Conservation (phyloP, 2,888 invertebrate species). For the Thymelicus sylvestris region DNA sequence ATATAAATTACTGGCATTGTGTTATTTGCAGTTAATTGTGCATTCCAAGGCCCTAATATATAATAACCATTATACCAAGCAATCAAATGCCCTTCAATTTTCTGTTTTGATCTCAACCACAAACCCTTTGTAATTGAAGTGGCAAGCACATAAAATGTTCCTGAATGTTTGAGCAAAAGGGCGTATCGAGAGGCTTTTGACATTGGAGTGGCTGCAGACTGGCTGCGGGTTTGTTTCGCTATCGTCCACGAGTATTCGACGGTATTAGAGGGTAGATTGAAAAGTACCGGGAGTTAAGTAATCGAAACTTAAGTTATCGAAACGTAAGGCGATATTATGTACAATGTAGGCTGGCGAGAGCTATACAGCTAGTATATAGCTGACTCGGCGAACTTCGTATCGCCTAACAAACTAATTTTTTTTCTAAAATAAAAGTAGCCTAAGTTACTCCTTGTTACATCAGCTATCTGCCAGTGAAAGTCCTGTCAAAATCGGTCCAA, state of each 20-base stretch:
- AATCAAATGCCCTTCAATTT: neutral
- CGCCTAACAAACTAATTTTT: too few species aligned
- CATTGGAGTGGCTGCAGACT: slow-evolving; percentile 24
- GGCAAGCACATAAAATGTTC: slow-evolving; percentile 32
- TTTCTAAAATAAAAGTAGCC: too few species aligned
- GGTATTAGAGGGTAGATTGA: neutral
- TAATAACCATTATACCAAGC: neutral
- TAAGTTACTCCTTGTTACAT: too few species aligned
- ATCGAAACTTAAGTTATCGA: neutral
- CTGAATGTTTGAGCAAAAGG: slow-evolving; percentile 34
- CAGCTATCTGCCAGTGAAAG: too few species aligned
- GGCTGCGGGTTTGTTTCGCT: slow-evolving; percentile 6
- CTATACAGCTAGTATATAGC: too few species aligned
- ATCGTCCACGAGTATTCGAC: neutral
- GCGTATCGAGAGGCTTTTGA: slow-evolving; percentile 34
- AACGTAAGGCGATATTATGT: too few species aligned
- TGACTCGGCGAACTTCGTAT: too few species aligned
- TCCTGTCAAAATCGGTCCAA: too few species aligned
- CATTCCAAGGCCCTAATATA: neutral
- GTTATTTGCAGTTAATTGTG: neutral
- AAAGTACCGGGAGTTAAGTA: slow-evolving; percentile 3
- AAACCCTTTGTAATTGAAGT: slow-evolving; percentile 27
- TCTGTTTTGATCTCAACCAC: slow-evolving; percentile 21
- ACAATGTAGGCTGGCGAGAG: neutral
- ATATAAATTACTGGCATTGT: neutral